Conservation (phyloP, 2,113 vertebrate species). For the Antechinus stuartii region DNA sequence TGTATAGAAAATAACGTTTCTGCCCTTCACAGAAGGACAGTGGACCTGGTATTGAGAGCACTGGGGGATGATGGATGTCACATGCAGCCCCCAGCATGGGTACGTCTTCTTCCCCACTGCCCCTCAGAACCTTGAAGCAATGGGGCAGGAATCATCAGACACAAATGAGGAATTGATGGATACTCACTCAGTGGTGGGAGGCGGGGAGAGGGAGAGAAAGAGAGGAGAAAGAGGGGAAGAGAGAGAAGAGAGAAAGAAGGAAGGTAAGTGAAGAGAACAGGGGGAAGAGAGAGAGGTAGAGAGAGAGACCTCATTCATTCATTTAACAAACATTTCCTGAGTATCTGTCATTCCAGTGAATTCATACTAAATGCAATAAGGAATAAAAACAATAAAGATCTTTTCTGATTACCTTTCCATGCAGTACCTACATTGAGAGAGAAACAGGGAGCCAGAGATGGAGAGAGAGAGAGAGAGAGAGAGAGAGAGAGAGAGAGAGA, state of each 20-base stretch:
- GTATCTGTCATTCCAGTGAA: too few relatives aligned
- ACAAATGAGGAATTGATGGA: background rate
- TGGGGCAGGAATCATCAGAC: background rate
- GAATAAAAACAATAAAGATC: too few relatives aligned
- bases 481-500: too few relatives aligned
- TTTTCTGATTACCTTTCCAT: too few relatives aligned
- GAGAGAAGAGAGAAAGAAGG: background rate
- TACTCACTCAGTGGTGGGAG: too few relatives aligned
- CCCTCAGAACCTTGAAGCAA: background rate
- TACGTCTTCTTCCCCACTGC: rapidly evolving
- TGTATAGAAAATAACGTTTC: background rate
- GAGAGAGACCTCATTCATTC: too few relatives aligned
- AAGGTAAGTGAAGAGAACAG: too few relatives aligned
- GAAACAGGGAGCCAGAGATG: background rate
- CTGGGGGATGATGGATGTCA: background rate
- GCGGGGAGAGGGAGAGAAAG: background rate
- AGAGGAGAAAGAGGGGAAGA: rapidly evolving
- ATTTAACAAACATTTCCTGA: too few relatives aligned
- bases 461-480: too few relatives aligned
- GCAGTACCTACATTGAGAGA: too few relatives aligned
- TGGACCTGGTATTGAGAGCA: background rate
- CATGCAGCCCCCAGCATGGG: rapidly evolving
- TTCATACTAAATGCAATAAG: too few relatives aligned
- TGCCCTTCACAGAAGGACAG: background rate
- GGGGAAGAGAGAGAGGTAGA: too few relatives aligned